Conservation (phyloP, 2,113 vertebrate species). For the Sorex araneus region DNA sequence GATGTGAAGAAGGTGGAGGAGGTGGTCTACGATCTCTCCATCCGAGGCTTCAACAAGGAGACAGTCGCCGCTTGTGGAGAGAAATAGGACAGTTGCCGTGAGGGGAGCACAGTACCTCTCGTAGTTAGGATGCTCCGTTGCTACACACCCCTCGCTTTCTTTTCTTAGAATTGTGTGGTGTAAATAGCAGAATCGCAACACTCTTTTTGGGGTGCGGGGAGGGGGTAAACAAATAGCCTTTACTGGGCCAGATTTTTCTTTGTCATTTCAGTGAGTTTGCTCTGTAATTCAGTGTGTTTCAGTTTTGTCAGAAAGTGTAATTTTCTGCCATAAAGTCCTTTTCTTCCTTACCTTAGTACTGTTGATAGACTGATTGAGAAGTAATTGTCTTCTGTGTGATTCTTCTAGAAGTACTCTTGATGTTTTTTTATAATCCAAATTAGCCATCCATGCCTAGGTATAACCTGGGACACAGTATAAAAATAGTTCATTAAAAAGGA, state of each 20-base stretch:
- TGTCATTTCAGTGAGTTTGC: conserved; percentile 77
- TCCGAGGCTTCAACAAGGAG: conserved; percentile 96
- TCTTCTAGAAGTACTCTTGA: conserved; percentile 58
- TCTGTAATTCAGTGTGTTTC: conserved; percentile 69
- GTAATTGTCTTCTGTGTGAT: conserved; percentile 64
- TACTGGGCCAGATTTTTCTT: conserved; percentile 73
- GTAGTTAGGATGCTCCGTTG: conserved; percentile 85
- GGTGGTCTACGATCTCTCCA: conserved; percentile 98
- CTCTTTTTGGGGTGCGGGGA: conserved; percentile 1
- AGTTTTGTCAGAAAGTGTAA: conserved; percentile 70
- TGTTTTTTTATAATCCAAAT: conserved; percentile 70
- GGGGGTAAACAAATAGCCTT: conserved; percentile 49
- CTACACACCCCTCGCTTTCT: conserved; percentile 85
- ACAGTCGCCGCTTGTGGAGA: conserved; percentile 85
- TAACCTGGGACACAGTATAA: conserved; percentile 53
- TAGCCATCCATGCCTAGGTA: conserved; percentile 53
- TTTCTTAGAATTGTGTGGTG: conserved; percentile 86
- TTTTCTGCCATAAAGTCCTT: conserved; percentile 75
- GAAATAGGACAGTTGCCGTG: conserved; percentile 88
- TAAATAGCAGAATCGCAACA: conserved; percentile 78
- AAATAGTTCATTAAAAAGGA: conserved; percentile 61
- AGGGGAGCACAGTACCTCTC: conserved; percentile 78
- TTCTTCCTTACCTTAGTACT: conserved; percentile 67
- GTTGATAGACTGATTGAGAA: conserved; percentile 55
- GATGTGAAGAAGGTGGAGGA: conserved; percentile 99